Base-by-base conservation (phyloP, 2,113 vertebrate genomes). In the Oenanthe oenanthe region DNA sequence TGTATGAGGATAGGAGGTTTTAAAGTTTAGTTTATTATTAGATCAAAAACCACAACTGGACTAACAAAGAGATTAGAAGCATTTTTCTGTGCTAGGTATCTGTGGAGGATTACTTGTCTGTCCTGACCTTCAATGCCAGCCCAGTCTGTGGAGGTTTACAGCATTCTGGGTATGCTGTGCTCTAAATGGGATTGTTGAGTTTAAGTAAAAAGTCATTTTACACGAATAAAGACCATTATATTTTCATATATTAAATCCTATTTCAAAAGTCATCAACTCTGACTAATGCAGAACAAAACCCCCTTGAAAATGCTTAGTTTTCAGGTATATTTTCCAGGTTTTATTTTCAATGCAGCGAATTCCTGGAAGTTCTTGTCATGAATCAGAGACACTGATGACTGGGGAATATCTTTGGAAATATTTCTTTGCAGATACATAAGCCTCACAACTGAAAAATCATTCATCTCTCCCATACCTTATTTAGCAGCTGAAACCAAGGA, bases 71-170 rank as follows among this genome's bases (percentile, higher is more conserved):
- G 76, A 95, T 93, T 57, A 92, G 56, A 77, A 81, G 60, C 63
- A 54, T 89, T 94, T 96, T 96, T 93, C 82, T 93, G 66, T 21
- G 61, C 74, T 92, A 93, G 93, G 95, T 96, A 76, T 94, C 83
- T 81, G 54, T 80, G 56, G 42, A 91, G 53, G 88, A 95, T 83
- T 93, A 91, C 31, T 56, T 50, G 18, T 47, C 66, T 87, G 61
- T 75, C 63, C 57, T 65, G 65, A 88, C 31, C 61, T 83, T 62
- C 76, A 74, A 5, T 42, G 76, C 43, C 61, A 89, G 56, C 36
- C 61, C 78, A 8, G 56, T 73, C 58, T 60, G 24, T n/a, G 62
- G 75, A 61, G 42, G 34, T 78, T 84, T 88, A 14, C 56, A 66
- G 17, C 13, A 28, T 57, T 65, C 17, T 70, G 71, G 15, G 8